A percentile compares a stretch with the other conserved stretches of the same genome.
Evolutionary conservation across 2,113 vertebrate genomes (phyloP).

Genomic region (Amazona vittata): DNA sequence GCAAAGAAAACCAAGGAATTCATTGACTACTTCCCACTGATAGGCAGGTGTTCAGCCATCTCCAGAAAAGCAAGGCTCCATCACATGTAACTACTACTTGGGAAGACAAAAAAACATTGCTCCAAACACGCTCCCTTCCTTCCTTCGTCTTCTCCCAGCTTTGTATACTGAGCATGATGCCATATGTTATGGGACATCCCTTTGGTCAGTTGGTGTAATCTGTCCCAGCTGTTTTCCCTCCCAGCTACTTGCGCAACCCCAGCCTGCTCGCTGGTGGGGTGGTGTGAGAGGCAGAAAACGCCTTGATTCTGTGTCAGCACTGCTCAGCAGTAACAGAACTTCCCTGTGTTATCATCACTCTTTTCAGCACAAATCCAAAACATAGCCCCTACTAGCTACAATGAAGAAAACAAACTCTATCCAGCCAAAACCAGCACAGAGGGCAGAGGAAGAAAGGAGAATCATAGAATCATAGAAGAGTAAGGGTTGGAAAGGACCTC

Average conservation of each 20-base stretch:
- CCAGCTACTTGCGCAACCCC: not conserved
- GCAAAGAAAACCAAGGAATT: not conserved
- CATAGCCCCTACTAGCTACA: not conserved
- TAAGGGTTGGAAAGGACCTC: too few species aligned
- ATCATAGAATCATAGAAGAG: not conserved
- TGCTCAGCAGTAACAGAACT: not conserved
- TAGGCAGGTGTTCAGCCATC: not conserved
- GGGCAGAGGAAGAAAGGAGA: not conserved
- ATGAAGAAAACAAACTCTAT: not conserved
- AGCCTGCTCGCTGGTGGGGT: accelerated
- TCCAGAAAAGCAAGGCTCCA: not conserved
- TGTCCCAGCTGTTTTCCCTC: not conserved
- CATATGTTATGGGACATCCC: not conserved
- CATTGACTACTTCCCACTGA: not conserved
- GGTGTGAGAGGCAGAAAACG: not conserved
- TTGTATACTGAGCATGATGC: not conserved
- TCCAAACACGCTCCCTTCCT: not conserved
- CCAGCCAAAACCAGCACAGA: not conserved
- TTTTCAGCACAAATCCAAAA: not conserved
- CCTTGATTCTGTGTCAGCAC: not conserved
- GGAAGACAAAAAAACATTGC: not conserved
- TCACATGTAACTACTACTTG: not conserved
- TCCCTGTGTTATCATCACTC: not conserved
- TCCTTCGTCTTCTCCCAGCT: not conserved
- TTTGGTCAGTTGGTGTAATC: not conserved